Evolutionary conservation across 2,888 invertebrate genomes (phyloP).

Genomic region (Parochlus steinenii): DNA sequence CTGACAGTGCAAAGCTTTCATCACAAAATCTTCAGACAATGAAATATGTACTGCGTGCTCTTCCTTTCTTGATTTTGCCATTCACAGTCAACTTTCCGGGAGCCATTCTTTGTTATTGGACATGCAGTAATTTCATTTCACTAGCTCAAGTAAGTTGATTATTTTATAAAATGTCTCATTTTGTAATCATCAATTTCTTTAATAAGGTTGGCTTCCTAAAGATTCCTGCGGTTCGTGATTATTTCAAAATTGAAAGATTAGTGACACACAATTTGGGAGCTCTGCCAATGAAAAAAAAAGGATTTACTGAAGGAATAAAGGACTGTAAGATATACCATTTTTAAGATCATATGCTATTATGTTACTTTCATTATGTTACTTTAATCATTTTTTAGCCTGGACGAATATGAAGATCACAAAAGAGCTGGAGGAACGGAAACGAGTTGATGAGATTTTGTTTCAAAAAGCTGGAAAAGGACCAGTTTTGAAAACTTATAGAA

Average conservation of each 20-base stretch:
- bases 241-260: slow-evolving; percentile 55
- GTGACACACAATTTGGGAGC: slow-evolving; percentile 37
- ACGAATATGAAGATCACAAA: slow-evolving; percentile 62
- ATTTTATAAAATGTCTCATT: no score
- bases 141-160: slow-evolving; percentile 41
- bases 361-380: background rate
- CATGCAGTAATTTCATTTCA: slow-evolving; percentile 71
- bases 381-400: slow-evolving; percentile 41
- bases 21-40: slow-evolving; percentile 50
- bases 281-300: slow-evolving; percentile 52
- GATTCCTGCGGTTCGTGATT: slow-evolving; percentile 53
- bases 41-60: slow-evolving; percentile 54
- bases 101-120: slow-evolving; percentile 82
- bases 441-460: slow-evolving; percentile 63
- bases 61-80: slow-evolving; percentile 68
- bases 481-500: slow-evolving; percentile 70
- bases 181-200: background rate
- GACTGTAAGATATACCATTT: slow-evolving; percentile 48
- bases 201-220: slow-evolving; percentile 47
- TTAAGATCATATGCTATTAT: slow-evolving; percentile 4
- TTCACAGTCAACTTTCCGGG: slow-evolving; percentile 78
- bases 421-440: slow-evolving; percentile 58
- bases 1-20: slow-evolving; percentile 52
- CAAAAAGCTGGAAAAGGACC: slow-evolving; percentile 74
- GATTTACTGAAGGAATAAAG: slow-evolving; percentile 60